Conservation (phyloP, 1,140 invertebrate species). For the Sarcophaga peregrina region DNA sequence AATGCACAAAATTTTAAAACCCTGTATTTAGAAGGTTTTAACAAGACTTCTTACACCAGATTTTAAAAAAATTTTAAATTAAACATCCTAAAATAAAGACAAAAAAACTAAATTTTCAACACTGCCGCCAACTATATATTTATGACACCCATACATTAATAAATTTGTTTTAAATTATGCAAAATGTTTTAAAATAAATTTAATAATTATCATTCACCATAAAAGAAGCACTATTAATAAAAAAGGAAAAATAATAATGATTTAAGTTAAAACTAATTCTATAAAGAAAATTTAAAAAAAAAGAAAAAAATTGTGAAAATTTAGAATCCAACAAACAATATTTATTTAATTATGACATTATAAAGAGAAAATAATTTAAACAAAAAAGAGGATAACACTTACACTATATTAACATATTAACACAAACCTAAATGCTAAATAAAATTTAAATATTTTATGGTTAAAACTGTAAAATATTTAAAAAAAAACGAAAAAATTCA, state of each 20-base stretch:
- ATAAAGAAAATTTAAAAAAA: background rate
- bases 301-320: background rate
- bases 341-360: background rate
- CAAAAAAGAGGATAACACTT: too few relatives aligned
- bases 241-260: background rate
- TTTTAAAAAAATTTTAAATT: background rate
- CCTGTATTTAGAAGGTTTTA: too few relatives aligned
- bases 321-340: slow-evolving; percentile 3
- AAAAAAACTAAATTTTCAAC: slow-evolving; percentile 6
- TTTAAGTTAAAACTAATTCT: background rate
- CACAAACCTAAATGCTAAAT: background rate
- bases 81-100: background rate
- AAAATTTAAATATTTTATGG: background rate
- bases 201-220: background rate
- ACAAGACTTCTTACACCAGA: too few relatives aligned
- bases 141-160: too few relatives aligned
- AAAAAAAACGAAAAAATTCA: background rate
- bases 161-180: too few relatives aligned
- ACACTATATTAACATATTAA: background rate
- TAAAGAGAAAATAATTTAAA: background rate
- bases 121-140: slow-evolving; percentile 24
- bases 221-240: background rate
- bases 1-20: too few relatives aligned
- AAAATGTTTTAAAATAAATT: too few relatives aligned
- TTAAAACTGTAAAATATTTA: too few relatives aligned